Percentiles rank a stretch among this genome's conserved stretches.
Conservation (phyloP, 2,113 vertebrate species). For the Pelodiscus sinensis region DNA sequence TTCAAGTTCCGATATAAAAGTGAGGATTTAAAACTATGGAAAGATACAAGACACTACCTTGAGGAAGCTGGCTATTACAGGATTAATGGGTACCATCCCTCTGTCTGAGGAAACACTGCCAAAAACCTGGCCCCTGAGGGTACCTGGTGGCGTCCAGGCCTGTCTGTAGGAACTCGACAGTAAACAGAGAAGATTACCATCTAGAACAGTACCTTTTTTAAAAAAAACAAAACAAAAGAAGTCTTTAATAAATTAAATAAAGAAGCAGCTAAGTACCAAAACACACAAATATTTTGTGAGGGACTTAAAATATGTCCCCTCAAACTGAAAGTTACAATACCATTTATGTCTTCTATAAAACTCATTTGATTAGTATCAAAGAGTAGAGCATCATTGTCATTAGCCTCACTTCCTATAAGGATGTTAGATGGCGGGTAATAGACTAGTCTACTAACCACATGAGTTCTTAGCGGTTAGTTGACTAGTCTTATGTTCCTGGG, state of each 20-base stretch:
- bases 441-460: no score
- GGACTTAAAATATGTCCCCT: slow-evolving; percentile 49
- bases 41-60: slow-evolving; percentile 62
- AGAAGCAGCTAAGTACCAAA: slow-evolving; percentile 11
- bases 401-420: slow-evolving; percentile 52
- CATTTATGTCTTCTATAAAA: slow-evolving; percentile 34
- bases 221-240: background rate
- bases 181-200: slow-evolving; percentile 31
- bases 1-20: slow-evolving; percentile 32
- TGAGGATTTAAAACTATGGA: slow-evolving; percentile 27
- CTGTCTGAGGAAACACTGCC: slow-evolving; percentile 50
- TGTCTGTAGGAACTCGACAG: slow-evolving; percentile 34
- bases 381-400: slow-evolving; percentile 64
- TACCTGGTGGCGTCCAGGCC: slow-evolving; percentile 54
- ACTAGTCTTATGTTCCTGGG: no score
- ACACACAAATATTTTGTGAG: slow-evolving; percentile 10
- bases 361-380: slow-evolving; percentile 64
- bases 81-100: slow-evolving; percentile 62
- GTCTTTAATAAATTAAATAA: slow-evolving; percentile 2
- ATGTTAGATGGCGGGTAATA: no score
- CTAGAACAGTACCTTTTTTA: slow-evolving; percentile 50
- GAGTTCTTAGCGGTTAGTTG: no score
- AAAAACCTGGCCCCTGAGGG: slow-evolving; percentile 54
- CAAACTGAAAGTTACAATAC: slow-evolving; percentile 13
- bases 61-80: slow-evolving; percentile 66